A percentile compares a stretch with the other conserved stretches of the same genome.
Conservation (phyloP, 92 coral and sea anemone species). For the Chrysogorgia sp. region DNA sequence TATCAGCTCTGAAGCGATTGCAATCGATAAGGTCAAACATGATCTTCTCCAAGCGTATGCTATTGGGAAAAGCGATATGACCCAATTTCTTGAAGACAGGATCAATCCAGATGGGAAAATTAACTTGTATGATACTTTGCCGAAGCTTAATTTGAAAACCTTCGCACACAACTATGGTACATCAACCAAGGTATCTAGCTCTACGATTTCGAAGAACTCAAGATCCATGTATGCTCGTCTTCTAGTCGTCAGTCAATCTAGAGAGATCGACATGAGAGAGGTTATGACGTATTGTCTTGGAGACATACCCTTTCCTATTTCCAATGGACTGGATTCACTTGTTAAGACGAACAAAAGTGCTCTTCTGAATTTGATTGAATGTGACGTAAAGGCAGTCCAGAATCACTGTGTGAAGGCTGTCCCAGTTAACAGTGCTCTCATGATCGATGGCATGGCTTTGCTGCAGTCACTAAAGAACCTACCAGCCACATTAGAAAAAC, state of each 20-base stretch:
- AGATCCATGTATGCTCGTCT: constrained; percentile 22
- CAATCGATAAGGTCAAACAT: constrained; percentile 20
- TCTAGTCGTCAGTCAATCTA: constrained; percentile 13
- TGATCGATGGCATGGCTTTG: constrained; percentile 43
- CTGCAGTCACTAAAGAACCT: constrained; percentile 15
- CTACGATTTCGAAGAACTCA: constrained; percentile 29
- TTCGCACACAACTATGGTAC: constrained; percentile 29
- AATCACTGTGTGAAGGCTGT: constrained; percentile 29
- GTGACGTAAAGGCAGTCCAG: constrained; percentile 23
- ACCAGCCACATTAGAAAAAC: constrained; percentile 34
- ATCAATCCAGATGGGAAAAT: constrained; percentile 29
- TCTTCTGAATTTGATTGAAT: constrained; percentile 25
- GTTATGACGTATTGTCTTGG: constrained; percentile 29
- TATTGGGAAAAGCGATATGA: constrained; percentile 12
- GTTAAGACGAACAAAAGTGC: constrained; percentile 29
- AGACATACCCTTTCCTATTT: constrained; percentile 9
- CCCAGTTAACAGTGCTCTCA: constrained; percentile 31
- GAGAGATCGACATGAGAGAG: constrained; percentile 31
- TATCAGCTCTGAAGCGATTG: constrained; percentile 22
- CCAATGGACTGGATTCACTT: constrained; percentile 11
- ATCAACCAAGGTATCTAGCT: constrained; percentile 24
- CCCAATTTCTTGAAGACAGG: constrained; percentile 31
- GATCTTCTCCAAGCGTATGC: constrained; percentile 40
- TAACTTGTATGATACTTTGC: constrained; percentile 23
- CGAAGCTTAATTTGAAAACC: constrained; percentile 25